phyloP scores from a whole-genome alignment of 1,140 invertebrate genomes.

The Apolygus lucorum region DNA sequence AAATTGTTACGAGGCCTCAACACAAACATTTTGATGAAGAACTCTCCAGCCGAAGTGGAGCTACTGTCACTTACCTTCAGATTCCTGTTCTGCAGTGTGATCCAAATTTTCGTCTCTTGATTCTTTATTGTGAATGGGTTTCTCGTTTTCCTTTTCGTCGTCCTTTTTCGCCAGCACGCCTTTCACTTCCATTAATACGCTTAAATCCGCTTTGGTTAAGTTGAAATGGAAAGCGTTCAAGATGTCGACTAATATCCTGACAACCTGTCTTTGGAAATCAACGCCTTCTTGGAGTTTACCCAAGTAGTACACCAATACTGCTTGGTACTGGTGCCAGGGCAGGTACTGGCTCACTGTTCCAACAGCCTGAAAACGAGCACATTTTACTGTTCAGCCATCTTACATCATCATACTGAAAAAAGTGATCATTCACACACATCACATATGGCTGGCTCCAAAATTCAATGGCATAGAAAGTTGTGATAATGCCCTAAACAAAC shows the following conservation, averaged over 20 bases:
- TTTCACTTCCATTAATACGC: constrained; percentile 26
- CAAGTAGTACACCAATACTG: constrained; percentile 70
- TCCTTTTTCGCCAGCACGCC: constrained; percentile 32
- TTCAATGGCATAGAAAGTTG: too few species aligned
- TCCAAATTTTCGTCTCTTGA: neutral
- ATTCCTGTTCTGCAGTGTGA: constrained; percentile 34
- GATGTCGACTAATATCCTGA: constrained; percentile 70
- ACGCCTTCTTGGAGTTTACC: constrained; percentile 56
- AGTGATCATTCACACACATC: too few species aligned
- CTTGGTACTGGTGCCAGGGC: constrained; percentile 80
- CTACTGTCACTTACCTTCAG: constrained; percentile 22
- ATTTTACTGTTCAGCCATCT: neutral
- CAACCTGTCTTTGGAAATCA: constrained; percentile 71
- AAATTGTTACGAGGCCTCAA: too few species aligned
- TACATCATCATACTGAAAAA: neutral
- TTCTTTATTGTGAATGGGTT: neutral
- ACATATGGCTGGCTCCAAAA: too few species aligned
- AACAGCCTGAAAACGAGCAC: constrained; percentile 48
- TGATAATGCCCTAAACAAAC: too few species aligned
- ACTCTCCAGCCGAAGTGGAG: constrained; percentile 1
- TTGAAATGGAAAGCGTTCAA: constrained; percentile 91
- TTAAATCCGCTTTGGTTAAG: constrained; percentile 51
- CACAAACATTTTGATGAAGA: constrained; percentile 9
- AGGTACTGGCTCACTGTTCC: constrained; percentile 63
- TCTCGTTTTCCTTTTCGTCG: neutral